Evolutionary conservation across 2,797 vertebrate species (phyloP), one percentile per base, ranked within the genome.

Genomic region (Scomberomorus guttatus): DNA sequence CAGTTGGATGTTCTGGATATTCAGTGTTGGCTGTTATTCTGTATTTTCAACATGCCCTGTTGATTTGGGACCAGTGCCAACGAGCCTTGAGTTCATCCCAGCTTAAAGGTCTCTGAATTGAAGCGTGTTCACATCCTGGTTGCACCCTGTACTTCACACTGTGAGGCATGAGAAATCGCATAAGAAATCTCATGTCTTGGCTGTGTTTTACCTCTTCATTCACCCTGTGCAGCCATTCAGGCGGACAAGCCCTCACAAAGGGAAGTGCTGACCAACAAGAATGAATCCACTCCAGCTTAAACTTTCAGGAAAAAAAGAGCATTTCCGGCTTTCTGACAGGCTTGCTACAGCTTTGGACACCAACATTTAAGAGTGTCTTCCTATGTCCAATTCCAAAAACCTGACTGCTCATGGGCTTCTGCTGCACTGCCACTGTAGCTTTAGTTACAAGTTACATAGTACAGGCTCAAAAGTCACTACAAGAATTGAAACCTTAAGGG

Each of bases 281-380:
- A 86, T 82, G 69, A 78, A 87, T 87, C 72, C 77, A 69, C 55
- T 59, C 39, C 17, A 89, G 62, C 74, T 75, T 75, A 82, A 88
- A 80, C 60, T 57, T 68, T 63, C 76, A 72, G 61, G 71, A 75
- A 72, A 52, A 62, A 72, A 70, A 69, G n/a, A 77, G 56, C 22
- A 17, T 29, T 50, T 63, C 32, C 32, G 66, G 57, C 50, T 69
- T 79, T 81, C 65, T 79, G 61, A 70, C 51, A 77, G 63, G 56
- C 67, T 76, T 83, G 69, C 77, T 64, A 65, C 72, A 58, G 64
- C 60, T 74, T 78, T 67, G 44, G 69, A 79, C 54, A 48, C 17
- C 29, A 60, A 20, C 48, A 24, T 73, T 52, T 5, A 50, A 59
- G 12, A 39, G 61, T 7, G 20, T 55, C 58, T 55, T 20, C 4